Conservation (phyloP, 1,140 invertebrate species). For the Platyscapa corneri region DNA sequence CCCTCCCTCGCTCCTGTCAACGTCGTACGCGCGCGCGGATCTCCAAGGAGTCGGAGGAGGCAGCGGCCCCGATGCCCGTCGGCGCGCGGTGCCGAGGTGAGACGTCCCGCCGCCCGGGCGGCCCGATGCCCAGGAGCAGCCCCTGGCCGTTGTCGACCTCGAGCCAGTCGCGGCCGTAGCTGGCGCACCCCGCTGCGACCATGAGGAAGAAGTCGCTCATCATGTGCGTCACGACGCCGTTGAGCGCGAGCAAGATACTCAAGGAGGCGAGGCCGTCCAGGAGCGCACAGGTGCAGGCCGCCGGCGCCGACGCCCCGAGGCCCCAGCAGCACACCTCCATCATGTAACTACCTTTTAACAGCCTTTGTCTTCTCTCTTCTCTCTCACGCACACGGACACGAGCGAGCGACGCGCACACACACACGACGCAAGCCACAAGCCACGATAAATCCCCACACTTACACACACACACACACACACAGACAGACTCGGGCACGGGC, state of each 20-base stretch:
- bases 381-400: not conserved
- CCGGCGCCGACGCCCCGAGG: conserved; percentile 46
- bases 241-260: conserved; percentile 69
- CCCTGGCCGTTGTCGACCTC: too few species aligned
- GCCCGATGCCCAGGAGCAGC: conserved; percentile 14
- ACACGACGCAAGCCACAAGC: too few species aligned
- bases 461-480: too few species aligned
- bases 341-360: conserved; percentile 67
- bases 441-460: too few species aligned
- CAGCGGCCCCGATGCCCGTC: conserved; percentile 22
- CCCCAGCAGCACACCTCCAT: conserved; percentile 72
- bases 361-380: not conserved
- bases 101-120: not conserved
- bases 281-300: not conserved
- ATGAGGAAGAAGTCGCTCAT: conserved; percentile 43
- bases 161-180: not conserved
- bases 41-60: conserved; percentile 12
- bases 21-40: not conserved
- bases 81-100: conserved; percentile 13
- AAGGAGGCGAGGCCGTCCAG: conserved; percentile 60
- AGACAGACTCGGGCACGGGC: too few species aligned
- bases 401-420: too few species aligned
- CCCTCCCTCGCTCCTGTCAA: not conserved
- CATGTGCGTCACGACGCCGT: conserved; percentile 70
- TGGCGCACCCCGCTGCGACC: not conserved